These are phyloP conservation scores for Spodoptera litura DNA, from an alignment of 1,140 invertebrate genomes.

Conservation along the genomic window DNA sequence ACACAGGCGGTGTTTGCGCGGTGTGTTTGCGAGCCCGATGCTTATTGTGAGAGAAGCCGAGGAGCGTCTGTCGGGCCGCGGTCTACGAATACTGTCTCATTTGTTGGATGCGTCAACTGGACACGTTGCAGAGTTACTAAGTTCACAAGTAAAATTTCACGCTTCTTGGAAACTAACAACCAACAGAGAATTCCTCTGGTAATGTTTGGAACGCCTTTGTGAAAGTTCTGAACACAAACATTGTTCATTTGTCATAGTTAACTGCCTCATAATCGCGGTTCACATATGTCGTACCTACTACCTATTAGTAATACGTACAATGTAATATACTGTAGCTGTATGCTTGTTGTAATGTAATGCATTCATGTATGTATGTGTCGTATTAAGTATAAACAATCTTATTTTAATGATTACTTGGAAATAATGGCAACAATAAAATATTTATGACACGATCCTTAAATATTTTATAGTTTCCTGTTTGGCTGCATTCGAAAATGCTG, in stretches of 20 bases:
- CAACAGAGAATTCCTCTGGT: constrained; percentile 32
- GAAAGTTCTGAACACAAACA: constrained; percentile 42
- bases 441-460: constrained; percentile 28
- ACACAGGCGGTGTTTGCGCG: constrained; percentile 69
- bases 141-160: constrained; percentile 42
- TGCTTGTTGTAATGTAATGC: neutral
- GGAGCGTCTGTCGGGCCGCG: constrained; percentile 47
- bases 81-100: constrained; percentile 57
- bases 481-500: neutral
- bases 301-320: neutral
- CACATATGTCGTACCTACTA: neutral
- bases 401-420: constrained; percentile 35
- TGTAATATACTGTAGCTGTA: neutral
- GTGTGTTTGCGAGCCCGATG: constrained; percentile 68
- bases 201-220: constrained; percentile 40
- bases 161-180: constrained; percentile 45
- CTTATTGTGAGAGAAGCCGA: constrained; percentile 62
- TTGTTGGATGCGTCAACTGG: constrained; percentile 50
- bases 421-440: constrained; percentile 32
- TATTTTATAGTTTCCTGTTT: constrained; percentile 31
- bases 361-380: neutral
- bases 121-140: constrained; percentile 8
- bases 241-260: constrained; percentile 33
- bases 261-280: constrained; percentile 5
- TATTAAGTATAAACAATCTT: constrained; percentile 12